These are phyloP conservation scores for Pelobates fuscus DNA, from an alignment of 2,113 vertebrate species.

Conservation along the genomic window DNA sequence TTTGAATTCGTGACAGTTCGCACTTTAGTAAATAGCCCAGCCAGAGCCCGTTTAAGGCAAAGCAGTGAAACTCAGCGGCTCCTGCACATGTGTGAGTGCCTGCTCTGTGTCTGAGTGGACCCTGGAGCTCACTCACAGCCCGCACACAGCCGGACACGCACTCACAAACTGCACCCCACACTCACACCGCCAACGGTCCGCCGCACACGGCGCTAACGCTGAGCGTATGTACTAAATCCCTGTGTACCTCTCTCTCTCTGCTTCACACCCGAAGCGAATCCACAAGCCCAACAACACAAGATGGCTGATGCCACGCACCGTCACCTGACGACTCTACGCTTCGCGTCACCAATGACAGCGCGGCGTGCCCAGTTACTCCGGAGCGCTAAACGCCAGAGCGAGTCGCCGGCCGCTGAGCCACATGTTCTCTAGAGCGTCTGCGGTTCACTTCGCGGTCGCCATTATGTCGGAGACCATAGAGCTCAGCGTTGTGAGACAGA, in stretches of 20 bases:
- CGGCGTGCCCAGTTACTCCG: conserved; percentile 1
- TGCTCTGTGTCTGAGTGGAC: too few relatives aligned
- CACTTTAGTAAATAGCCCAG: too few relatives aligned
- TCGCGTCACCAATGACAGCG: conserved; percentile 33
- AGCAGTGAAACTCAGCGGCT: background rate
- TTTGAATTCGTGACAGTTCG: too few relatives aligned
- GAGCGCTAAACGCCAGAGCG: background rate
- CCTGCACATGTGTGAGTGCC: conserved; percentile 32
- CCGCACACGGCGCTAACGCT: background rate
- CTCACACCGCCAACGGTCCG: too few relatives aligned
- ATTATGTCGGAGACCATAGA: background rate
- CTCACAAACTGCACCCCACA: background rate
- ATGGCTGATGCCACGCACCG: conserved; percentile 73
- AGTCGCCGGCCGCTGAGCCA: background rate
- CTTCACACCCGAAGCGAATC: conserved; percentile 66
- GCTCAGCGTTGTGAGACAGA: too few relatives aligned
- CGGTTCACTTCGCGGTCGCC: background rate
- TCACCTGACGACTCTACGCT: conserved; percentile 61
- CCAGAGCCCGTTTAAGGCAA: background rate
- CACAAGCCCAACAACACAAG: conserved; percentile 78
- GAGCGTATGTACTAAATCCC: conserved; percentile 44
- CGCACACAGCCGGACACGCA: background rate
- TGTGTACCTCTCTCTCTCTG: conserved; percentile 36
- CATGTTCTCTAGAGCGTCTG: background rate
- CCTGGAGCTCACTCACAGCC: background rate